Base-by-base conservation (phyloP, 2,113 vertebrate genomes). In the Sebastes schlegelii region DNA sequence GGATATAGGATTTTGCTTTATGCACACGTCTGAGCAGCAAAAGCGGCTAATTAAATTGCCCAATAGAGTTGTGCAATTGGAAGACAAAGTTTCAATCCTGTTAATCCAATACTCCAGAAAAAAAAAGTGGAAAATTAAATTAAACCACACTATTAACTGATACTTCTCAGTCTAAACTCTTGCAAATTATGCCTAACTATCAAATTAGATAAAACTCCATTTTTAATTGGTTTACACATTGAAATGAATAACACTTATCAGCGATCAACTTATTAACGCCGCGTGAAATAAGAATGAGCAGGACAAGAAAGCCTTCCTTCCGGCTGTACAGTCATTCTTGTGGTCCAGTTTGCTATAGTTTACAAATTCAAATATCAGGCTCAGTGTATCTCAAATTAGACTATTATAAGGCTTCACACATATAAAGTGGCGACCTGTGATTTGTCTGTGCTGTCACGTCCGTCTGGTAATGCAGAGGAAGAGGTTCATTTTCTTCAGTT, bases 161-260 rank as follows among this genome's bases (percentile, higher is more conserved):
- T 86, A 90, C 87, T 92, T 91, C 93, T 91, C 86, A 71, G 82
- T 92, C 91, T 92, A 89, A 94, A 95, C 88, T 93, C 87, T 92
- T 85, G 85, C 89, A 94, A 94, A 95, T 94, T 89, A 93, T 80
- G 92, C 92, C 90, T 90, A 93, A 93, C 91, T 93, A 94, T 95
- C 88, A 95, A 90, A 95, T 94, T 91, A 94, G 94, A 95, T 95
- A 95, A 96, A 95, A 92, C 80, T 85, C 80, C 21, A 77, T 93
- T 95, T 94, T 96, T 95, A 95, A 96, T 95, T 96, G 94, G 93
- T 90, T 90, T 73, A 74, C 90, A 95, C 91, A 95, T 92, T 95
- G 92, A 94, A 96, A 95, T 94, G 88, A 95, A 95, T 95, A 95
- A 93, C 88, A 93, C 91, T 94, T 94, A 96, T 95, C 94, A 91